Evolutionary conservation across 1,140 invertebrate species (phyloP).

Genomic region (Scaptodrosophila lebanonensis): DNA sequence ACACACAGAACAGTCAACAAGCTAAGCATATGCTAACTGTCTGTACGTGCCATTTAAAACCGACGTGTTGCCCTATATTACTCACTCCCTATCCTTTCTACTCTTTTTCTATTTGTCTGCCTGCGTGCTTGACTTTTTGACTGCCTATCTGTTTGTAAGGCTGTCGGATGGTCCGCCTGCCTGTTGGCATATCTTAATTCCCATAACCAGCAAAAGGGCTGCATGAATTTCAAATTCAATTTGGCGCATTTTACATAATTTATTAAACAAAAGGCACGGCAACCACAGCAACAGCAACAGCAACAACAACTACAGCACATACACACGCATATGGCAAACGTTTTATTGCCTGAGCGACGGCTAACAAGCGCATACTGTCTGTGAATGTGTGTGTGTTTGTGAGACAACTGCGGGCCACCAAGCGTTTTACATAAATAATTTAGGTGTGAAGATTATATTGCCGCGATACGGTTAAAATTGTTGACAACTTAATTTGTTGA

Average conservation of each 20-base stretch:
- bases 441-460: conserved; percentile 72
- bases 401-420: conserved; percentile 4
- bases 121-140: too few relatives aligned
- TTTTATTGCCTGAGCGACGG: conserved; percentile 64
- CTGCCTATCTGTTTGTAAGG: too few relatives aligned
- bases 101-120: not conserved
- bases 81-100: conserved; percentile 1
- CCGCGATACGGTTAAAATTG: conserved; percentile 69
- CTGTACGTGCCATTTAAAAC: conserved; percentile 43
- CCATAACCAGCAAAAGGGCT: conserved; percentile 68
- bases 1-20: too few relatives aligned
- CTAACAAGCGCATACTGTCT: conserved; percentile 32
- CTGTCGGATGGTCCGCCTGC: conserved; percentile 13
- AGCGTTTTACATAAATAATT: conserved; percentile 66
- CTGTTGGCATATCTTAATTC: conserved; percentile 71
- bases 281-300: conserved; percentile 27
- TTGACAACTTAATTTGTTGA: conserved; percentile 74
- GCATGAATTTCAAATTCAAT: conserved; percentile 75
- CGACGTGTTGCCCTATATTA: conserved; percentile 30
- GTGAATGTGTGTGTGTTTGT: conserved; percentile 14
- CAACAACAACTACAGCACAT: conserved; percentile 30
- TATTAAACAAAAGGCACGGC: conserved; percentile 69
- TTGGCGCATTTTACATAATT: conserved; percentile 74
- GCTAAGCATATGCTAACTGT: conserved; percentile 49
- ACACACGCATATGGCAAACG: conserved; percentile 41